Conservation (phyloP, 2,888 invertebrate species). For the Rhodophaea formosa region DNA sequence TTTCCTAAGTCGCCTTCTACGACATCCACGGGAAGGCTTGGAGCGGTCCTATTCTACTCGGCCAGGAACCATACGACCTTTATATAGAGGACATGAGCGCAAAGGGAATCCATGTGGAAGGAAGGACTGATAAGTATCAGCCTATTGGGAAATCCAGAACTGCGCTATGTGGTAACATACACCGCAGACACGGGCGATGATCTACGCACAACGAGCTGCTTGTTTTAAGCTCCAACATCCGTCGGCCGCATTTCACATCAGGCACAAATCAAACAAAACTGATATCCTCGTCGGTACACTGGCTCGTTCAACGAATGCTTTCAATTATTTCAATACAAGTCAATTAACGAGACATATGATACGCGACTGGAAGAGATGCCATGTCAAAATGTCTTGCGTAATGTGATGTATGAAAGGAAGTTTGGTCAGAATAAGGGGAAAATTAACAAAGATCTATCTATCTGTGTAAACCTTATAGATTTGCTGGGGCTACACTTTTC, state of each 20-base stretch:
- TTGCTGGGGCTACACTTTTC: too few relatives aligned
- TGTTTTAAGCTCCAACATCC: slow-evolving; percentile 61
- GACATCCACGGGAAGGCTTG: too few relatives aligned
- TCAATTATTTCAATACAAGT: slow-evolving; percentile 17
- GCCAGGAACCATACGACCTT: too few relatives aligned
- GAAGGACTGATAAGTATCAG: background rate
- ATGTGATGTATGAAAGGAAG: background rate
- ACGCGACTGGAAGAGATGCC: background rate
- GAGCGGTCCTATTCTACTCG: too few relatives aligned
- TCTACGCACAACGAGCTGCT: slow-evolving; percentile 59
- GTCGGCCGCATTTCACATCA: slow-evolving; percentile 52
- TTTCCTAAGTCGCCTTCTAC: too few relatives aligned
- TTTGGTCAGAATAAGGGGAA: background rate
- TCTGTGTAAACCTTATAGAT: too few relatives aligned
- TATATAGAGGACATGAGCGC: background rate
- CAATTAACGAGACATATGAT: background rate
- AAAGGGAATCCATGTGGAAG: background rate
- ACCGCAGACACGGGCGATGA: slow-evolving; percentile 45
- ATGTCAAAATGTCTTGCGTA: background rate
- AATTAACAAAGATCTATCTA: background rate
- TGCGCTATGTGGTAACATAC: background rate
- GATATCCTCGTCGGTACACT: slow-evolving; percentile 52
- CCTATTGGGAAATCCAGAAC: background rate
- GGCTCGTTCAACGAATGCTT: slow-evolving; percentile 12
- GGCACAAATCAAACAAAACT: slow-evolving; percentile 54